Percentiles rank a stretch among this genome's conserved stretches.
Evolutionary conservation across 92 coral and sea anemone genomes (phyloP).

Genomic region (Blastomussa wellsi): DNA sequence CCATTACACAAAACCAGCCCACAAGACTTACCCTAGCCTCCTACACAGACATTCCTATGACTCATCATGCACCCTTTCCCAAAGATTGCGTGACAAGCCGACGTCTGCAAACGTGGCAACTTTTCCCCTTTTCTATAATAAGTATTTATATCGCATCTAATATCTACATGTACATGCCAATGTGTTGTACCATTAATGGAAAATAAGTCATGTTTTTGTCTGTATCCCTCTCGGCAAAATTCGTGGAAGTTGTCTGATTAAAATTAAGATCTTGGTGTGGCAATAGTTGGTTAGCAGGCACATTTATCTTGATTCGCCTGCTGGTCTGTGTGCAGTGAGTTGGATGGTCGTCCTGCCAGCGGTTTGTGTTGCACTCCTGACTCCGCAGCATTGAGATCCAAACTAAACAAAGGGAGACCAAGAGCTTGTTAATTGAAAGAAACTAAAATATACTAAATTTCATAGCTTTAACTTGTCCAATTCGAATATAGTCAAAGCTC

Average conservation of each 20-base stretch:
- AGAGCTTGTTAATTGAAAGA: background rate
- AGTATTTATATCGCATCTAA: conserved; percentile 15
- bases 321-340: conserved; percentile 95
- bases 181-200: conserved; percentile 14
- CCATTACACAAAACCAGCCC: background rate
- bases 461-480: too few species aligned
- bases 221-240: conserved; percentile 27
- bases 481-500: too few species aligned
- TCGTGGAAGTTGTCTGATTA: background rate
- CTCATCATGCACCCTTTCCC: too few species aligned
- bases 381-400: conserved; percentile 99
- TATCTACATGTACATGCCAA: conserved; percentile 32
- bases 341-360: conserved; percentile 92
- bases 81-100: too few species aligned
- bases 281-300: conserved; percentile 52
- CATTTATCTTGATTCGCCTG: conserved; percentile 96
- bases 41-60: too few species aligned
- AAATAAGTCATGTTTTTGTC: conserved; percentile 14
- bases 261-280: background rate
- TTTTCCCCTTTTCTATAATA: background rate
- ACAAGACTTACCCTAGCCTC: too few species aligned
- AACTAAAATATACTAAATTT: background rate
- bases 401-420: conserved; percentile 45
- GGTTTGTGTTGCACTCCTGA: conserved; percentile 99
- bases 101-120: too few species aligned